Evolutionary conservation across 2,888 invertebrate genomes (phyloP), one percentile per base, ranked within the genome.

Genomic region (Tenthredo scrophulariae): DNA sequence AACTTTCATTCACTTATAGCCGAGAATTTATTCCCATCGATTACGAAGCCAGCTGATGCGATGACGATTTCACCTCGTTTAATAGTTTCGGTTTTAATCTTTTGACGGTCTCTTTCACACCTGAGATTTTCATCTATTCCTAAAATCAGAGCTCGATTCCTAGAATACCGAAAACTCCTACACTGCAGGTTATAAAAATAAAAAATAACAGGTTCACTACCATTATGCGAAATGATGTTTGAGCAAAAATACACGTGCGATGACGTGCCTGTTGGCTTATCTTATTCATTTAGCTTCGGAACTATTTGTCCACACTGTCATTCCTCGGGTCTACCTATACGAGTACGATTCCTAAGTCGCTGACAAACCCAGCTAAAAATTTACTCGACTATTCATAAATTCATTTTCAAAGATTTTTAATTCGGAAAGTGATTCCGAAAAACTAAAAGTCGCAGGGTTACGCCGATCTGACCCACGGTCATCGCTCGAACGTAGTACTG

Each of bases 1-100:
- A 80, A 80, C 80, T 80, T 80, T 80, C 80, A 80, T 80, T 62
- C 62, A 80, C 80, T 80, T 50, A 29, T 15, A 18, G n/a, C n/a
- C 50, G 18, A 18, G 54, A 54, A 50, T 54, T 77, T 77, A 77
- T 77, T 77, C 33, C 33, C 54, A 74, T 43, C 74, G 74, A 74
- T 77, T 46, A 50, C 50, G 26, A 67, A 33, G 18, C 7, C 67
- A 43, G 72, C 72, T 43, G 72, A 74, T 40, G 22, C 13, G 26
- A 62, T 26, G 2, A 62, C 22, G 62, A 62, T 13, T 26, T 22
- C 9, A 2, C 10, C 10, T 62, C 13, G 26, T 62, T 13, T 54
- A n/a, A 54, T 54, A 6, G n/a, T 54, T 54, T 54, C 1, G 54
- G n/a, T 0, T 54, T 0, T n/a, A n/a, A 54, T 2, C 1, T 54